These are phyloP conservation scores for Formica aserva DNA, from an alignment of 2,888 invertebrate species.

Conservation along the genomic window DNA sequence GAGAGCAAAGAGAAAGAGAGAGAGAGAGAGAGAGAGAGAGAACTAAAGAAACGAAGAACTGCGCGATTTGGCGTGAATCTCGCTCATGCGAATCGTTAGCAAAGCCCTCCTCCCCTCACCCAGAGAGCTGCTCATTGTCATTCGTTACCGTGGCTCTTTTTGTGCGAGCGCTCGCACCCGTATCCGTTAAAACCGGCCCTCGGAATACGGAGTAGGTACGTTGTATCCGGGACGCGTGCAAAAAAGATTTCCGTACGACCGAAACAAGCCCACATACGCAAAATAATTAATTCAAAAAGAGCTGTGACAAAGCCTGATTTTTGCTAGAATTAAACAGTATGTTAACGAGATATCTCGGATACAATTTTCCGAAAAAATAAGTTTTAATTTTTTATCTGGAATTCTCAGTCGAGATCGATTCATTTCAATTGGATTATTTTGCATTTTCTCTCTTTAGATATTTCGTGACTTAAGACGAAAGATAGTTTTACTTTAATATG, in stretches of 20 bases:
- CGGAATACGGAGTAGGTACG: conserved; percentile 15
- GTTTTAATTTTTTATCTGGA: not conserved
- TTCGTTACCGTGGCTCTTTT: conserved; percentile 57
- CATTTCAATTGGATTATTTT: not conserved
- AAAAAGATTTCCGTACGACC: conserved; percentile 13
- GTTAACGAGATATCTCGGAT: not conserved
- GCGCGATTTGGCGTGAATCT: conserved; percentile 66
- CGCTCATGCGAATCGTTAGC: conserved; percentile 67
- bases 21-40: not conserved
- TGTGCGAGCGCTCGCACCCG: conserved; percentile 34
- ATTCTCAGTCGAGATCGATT: not conserved
- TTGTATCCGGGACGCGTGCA: conserved; percentile 11
- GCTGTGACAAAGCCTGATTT: not conserved
- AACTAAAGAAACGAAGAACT: not conserved
- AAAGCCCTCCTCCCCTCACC: not conserved
- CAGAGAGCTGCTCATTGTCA: conserved; percentile 64
- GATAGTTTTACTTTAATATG: not conserved
- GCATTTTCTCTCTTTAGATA: not conserved
- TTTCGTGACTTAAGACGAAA: not conserved
- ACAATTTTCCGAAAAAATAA: not conserved
- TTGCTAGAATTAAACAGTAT: not conserved
- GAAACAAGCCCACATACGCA: not conserved
- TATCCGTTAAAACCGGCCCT: conserved; percentile 63
- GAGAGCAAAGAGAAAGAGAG: not conserved
- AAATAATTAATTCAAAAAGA: conserved; percentile 15